A percentile compares a stretch with the other conserved stretches of the same genome.
Conservation (phyloP, 2,888 invertebrate genomes). For the Drosophila putrida region DNA sequence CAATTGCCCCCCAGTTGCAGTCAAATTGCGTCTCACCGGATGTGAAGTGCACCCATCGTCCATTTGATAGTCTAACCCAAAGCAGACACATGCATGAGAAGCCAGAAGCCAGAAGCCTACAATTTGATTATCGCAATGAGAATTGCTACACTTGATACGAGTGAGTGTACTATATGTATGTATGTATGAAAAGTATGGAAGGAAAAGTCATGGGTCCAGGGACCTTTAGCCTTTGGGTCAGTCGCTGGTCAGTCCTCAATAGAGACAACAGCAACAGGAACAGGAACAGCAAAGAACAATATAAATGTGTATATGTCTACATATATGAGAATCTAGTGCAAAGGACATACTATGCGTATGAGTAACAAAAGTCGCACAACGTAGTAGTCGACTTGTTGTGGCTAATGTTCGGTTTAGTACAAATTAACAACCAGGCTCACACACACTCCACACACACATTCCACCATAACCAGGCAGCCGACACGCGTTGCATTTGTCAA, state of each 20-base stretch:
- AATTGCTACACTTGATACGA: constrained; percentile 73
- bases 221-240: background rate
- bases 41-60: constrained; percentile 40
- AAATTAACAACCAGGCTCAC: constrained; percentile 36
- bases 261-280: background rate
- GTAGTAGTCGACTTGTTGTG: constrained; percentile 54
- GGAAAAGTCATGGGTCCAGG: constrained; percentile 21
- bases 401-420: constrained; percentile 19
- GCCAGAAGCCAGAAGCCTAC: constrained; percentile 79
- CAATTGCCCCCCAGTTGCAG: constrained; percentile 15
- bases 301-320: background rate
- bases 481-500: constrained; percentile 76
- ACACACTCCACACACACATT: background rate
- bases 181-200: no score
- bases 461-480: background rate
- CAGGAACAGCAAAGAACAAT: constrained; percentile 6
- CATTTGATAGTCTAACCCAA: constrained; percentile 24
- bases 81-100: constrained; percentile 40
- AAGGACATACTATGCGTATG: constrained; percentile 10
- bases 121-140: constrained; percentile 83
- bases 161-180: no score
- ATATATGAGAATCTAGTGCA: constrained; percentile 7
- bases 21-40: constrained; percentile 59
- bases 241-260: constrained; percentile 15
- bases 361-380: constrained; percentile 31